Evolutionary conservation across 2,888 invertebrate species (phyloP), one percentile per base, ranked within the genome.

Genomic region (Drosophila sordidapex): DNA sequence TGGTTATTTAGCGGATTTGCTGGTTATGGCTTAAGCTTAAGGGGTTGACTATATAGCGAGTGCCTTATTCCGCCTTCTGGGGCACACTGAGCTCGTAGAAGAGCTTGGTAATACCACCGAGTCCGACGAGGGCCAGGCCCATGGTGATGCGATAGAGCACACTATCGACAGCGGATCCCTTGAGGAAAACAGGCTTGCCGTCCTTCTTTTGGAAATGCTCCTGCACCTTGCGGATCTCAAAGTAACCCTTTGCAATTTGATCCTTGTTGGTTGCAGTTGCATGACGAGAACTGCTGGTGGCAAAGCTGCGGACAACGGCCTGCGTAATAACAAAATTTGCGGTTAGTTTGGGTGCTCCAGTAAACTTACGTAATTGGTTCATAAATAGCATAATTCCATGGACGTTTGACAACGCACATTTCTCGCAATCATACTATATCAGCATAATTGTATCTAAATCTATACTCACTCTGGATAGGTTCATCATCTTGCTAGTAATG

Each of bases 111-210:
- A 92, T 91, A 70, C 92, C 90, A 31, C 90, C 92, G 27, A 94
- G 58, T 27, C 94, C 94, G 46, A 93, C 87, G 31, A 92, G 65
- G 33, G 92, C 90, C 1, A 94, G 79, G 0, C 89, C 90, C 62
- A 93, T 70, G n/a, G 94, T 94, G 8, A 91, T 10, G 48, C 93
- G 91, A 82, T 93, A 94, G 5, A 94, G 81, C 2, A 94, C 68
- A 75, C 90, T 93, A 81, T 95, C 95, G 6, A 87, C 57, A 2
- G 91, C 57, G 21, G 94, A 94, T 5, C 93, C 94, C 89, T 95
- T 95, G 31, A 95, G 85, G 86, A 94, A 94, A 8, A 94, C 92
- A 13, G 94, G 94, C 63, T 93, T 91, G 53, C 94, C 94, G 87
- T 95, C 94, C 36, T 91, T 89, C 73, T 92, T 91, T 81, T 93